Conservation (phyloP, 1,140 invertebrate species). For the Papilio xuthus region DNA sequence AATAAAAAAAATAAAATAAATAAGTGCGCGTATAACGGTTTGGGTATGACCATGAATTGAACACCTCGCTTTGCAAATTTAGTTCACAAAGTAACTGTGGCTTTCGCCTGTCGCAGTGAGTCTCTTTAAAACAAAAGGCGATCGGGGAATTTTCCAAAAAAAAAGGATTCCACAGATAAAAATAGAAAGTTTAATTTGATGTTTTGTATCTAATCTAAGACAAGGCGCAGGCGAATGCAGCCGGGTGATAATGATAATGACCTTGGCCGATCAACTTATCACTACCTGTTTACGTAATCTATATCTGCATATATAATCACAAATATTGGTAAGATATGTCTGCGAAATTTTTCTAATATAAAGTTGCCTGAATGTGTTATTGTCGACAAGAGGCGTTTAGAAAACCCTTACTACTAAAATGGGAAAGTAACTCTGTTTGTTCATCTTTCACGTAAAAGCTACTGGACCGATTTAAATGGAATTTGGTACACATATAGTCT, state of each 20-base stretch:
- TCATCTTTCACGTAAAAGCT: no score
- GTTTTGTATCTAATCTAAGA: constrained; percentile 9
- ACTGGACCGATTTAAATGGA: no score
- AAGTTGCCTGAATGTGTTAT: not conserved
- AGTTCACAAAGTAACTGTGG: no score
- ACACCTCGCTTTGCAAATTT: no score
- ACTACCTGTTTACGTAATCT: not conserved
- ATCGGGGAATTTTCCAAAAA: not conserved
- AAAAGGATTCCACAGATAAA: constrained; percentile 18
- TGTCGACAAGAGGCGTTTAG: no score
- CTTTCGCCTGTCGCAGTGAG: no score
- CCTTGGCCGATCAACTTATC: constrained; percentile 23
- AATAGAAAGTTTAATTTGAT: constrained; percentile 22
- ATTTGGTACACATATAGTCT: not conserved
- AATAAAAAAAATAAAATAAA: no score
- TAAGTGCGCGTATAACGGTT: no score
- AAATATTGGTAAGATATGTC: not conserved
- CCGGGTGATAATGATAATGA: constrained; percentile 1
- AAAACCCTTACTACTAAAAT: no score
- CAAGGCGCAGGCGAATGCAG: constrained; percentile 2
- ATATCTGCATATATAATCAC: not conserved
- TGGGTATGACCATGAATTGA: no score
- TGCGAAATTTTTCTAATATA: not conserved
- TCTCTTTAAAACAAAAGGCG: not conserved
- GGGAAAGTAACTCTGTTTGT: no score